Evolutionary conservation across 1,140 invertebrate genomes (phyloP).

Genomic region (Aradophagus sp.): DNA sequence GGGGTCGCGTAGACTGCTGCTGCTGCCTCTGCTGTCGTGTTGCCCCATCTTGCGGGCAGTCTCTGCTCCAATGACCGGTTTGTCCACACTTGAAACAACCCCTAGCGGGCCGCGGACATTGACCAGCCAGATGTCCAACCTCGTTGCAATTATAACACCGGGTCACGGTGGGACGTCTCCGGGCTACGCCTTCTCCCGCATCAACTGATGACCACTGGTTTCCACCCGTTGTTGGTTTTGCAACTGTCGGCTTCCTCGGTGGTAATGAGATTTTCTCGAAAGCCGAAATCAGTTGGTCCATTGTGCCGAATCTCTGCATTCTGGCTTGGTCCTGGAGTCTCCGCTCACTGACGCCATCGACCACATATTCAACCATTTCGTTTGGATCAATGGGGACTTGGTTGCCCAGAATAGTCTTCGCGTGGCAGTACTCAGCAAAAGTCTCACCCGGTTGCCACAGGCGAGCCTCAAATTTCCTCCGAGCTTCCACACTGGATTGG

Average conservation of each 20-base stretch:
- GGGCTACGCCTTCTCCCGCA: not conserved
- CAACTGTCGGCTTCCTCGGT: not conserved
- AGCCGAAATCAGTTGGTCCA: constrained; percentile 1
- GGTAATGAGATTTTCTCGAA: constrained; percentile 7
- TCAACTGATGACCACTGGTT: not conserved
- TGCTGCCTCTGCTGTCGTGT: not conserved
- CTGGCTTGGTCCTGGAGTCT: constrained; percentile 19
- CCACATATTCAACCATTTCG: constrained; percentile 59
- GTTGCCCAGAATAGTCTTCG: constrained; percentile 58
- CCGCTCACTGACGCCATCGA: constrained; percentile 54
- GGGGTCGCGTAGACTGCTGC: not conserved
- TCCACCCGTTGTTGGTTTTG: not conserved
- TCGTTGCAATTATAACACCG: constrained; percentile 24
- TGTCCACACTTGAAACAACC: constrained; percentile 12
- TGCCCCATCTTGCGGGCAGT: not conserved
- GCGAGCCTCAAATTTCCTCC: constrained; percentile 53
- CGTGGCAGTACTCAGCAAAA: constrained; percentile 57
- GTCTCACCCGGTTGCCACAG: constrained; percentile 50
- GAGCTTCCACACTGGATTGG: constrained; percentile 11
- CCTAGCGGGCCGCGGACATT: constrained; percentile 8
- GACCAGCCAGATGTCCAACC: constrained; percentile 2
- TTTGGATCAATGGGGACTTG: constrained; percentile 35
- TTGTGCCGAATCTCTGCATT: constrained; percentile 5
- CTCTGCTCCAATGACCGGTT: not conserved
- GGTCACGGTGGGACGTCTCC: not conserved